Evolutionary conservation across 2,113 vertebrate species (phyloP).

Genomic region (Elephas maximus): DNA sequence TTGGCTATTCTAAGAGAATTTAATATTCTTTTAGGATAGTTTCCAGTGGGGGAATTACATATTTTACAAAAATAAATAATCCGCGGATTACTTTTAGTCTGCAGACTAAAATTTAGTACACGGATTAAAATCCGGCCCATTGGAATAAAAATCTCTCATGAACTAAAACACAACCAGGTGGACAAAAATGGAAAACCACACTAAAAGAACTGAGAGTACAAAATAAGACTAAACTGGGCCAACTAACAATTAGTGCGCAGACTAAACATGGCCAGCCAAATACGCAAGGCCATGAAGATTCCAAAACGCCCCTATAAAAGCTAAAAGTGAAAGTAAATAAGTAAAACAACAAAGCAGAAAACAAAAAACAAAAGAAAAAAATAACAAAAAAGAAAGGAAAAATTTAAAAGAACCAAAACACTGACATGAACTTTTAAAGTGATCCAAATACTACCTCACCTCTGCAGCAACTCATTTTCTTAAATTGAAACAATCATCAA

Average conservation of each 20-base stretch:
- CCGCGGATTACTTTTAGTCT: conserved; percentile 93
- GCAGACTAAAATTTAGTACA: conserved; percentile 93
- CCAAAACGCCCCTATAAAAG: conserved; percentile 79
- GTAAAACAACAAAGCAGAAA: conserved; percentile 83
- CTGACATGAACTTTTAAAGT: conserved; percentile 91
- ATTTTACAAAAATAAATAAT: conserved; percentile 90
- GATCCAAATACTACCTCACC: conserved; percentile 89
- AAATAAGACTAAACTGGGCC: conserved; percentile 86
- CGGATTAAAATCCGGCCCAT: conserved; percentile 90
- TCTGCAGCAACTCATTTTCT: conserved; percentile 89
- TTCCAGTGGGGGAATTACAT: conserved; percentile 91
- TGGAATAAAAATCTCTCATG: conserved; percentile 85
- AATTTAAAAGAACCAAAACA: conserved; percentile 86
- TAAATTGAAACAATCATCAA: conserved; percentile 86
- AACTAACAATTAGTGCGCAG: conserved; percentile 91
- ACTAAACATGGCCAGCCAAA: conserved; percentile 90
- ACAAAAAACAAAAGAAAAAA: conserved; percentile 22
- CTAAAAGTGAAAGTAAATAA: conserved; percentile 80
- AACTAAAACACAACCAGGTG: conserved; percentile 85
- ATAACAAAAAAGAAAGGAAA: conserved; percentile 69
- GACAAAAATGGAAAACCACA: conserved; percentile 81
- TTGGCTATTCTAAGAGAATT: conserved; percentile 63
- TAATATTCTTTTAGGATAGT: conserved; percentile 87
- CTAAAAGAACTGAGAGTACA: conserved; percentile 87
- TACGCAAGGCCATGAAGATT: conserved; percentile 88